These are phyloP conservation scores for Psilopogon haemacephalus DNA, from an alignment of 2,113 vertebrate species.

Conservation along the genomic window DNA sequence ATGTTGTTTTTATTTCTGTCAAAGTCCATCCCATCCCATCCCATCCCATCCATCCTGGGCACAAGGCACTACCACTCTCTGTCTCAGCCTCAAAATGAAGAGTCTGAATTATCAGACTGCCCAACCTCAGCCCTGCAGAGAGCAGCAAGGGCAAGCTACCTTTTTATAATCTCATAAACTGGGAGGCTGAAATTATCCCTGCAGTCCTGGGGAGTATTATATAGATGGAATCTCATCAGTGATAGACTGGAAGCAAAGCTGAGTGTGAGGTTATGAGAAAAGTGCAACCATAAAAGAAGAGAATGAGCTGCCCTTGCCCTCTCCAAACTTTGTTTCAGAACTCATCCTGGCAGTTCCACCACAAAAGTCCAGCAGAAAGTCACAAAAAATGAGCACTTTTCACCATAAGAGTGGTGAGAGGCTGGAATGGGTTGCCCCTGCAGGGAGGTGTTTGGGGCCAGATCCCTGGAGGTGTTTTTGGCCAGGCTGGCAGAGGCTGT, in stretches of 20 bases:
- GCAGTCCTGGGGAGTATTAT: conserved; percentile 46
- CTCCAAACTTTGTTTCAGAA: background rate
- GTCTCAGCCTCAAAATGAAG: background rate
- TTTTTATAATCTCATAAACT: conserved; percentile 52
- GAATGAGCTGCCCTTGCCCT: background rate
- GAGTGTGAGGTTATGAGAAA: conserved; percentile 41
- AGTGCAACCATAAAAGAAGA: background rate
- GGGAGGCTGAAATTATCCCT: conserved; percentile 37
- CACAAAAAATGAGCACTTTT: background rate
- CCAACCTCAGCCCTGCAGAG: conserved; percentile 10
- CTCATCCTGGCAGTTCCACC: background rate
- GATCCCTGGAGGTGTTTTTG: too few relatives aligned
- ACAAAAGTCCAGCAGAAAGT: background rate
- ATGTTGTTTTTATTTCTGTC: background rate
- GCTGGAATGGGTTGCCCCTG: too few relatives aligned
- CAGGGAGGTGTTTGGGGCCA: too few relatives aligned
- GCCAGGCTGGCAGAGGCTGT: too few relatives aligned
- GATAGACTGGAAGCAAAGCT: conserved; percentile 12
- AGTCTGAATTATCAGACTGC: conserved; percentile 15
- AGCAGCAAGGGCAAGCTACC: conserved; percentile 2
- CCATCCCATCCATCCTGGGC: background rate
- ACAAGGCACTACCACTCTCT: background rate
- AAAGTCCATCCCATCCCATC: background rate
- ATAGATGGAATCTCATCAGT: conserved; percentile 15
- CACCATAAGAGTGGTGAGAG: too few relatives aligned